Conservation (phyloP, 2,888 invertebrate species). For the Phasia obesa region DNA sequence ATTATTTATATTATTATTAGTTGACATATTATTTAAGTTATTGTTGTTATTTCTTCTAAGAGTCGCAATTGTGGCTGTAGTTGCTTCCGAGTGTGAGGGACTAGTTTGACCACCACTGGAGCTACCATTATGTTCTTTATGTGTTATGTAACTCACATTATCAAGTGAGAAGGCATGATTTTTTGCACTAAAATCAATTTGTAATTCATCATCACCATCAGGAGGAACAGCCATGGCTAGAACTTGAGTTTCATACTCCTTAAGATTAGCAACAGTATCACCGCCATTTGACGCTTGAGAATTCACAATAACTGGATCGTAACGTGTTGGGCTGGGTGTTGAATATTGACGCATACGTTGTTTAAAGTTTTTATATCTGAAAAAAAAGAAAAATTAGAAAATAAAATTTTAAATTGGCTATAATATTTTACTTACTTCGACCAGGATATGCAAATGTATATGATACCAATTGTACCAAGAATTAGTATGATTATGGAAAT, state of each 20-base stretch:
- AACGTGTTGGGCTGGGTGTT: conserved; percentile 86
- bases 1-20: conserved; percentile 83
- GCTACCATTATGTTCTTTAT: conserved; percentile 85
- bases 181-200: conserved; percentile 92
- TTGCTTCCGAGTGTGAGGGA: conserved; percentile 91
- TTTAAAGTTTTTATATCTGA: conserved; percentile 93
- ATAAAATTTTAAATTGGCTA: not conserved
- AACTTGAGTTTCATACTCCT: conserved; percentile 97
- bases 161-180: conserved; percentile 94
- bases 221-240: conserved; percentile 95
- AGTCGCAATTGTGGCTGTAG: conserved; percentile 90
- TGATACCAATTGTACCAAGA: conserved; percentile 92
- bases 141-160: conserved; percentile 93
- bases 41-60: conserved; percentile 83
- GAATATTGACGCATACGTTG: conserved; percentile 91
- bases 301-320: conserved; percentile 86
- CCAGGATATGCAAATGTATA: conserved; percentile 97
- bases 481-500: conserved; percentile 95
- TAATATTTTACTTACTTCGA: conserved; percentile 86
- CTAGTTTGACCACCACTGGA: conserved; percentile 87
- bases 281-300: conserved; percentile 82
- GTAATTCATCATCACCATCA: conserved; percentile 91
- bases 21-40: conserved; percentile 88
- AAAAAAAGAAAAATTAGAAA: not conserved
- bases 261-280: conserved; percentile 86